Evolutionary conservation across 2,113 vertebrate genomes (phyloP).

Genomic region (Mormyrus iriodes): DNA sequence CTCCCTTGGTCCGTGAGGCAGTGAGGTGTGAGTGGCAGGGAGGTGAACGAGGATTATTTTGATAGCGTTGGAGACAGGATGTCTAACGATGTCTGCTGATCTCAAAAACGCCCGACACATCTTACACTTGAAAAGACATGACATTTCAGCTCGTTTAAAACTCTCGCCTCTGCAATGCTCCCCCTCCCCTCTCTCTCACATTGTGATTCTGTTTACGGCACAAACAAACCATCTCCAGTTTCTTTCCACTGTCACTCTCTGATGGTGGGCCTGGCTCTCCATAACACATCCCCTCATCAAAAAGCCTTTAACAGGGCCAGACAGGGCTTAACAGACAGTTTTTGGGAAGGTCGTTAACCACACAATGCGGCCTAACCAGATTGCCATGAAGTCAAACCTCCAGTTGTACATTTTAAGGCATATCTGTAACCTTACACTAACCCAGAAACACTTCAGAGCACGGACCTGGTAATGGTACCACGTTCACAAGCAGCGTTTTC

Average conservation of each 20-base stretch:
- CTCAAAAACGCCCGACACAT: not conserved
- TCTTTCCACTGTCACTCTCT: not conserved
- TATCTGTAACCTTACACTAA: not conserved
- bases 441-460: not conserved
- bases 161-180: not conserved
- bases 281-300: not conserved
- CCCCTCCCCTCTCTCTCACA: not conserved
- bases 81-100: not conserved
- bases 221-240: not conserved
- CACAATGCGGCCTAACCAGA: not conserved
- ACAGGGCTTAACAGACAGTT: not conserved
- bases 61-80: not conserved
- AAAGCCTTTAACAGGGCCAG: not conserved
- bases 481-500: not conserved
- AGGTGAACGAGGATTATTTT: not conserved
- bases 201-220: not conserved
- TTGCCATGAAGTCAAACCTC: not conserved
- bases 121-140: not conserved
- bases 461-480: not conserved
- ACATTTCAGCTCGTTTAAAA: not conserved
- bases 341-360: not conserved
- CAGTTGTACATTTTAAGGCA: not conserved
- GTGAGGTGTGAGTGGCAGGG: not conserved
- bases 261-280: not conserved
- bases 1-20: not conserved